These are phyloP conservation scores for Acanthaster planci DNA, from an alignment of 35 echinoderm and acorn worm species.

Conservation along the genomic window DNA sequence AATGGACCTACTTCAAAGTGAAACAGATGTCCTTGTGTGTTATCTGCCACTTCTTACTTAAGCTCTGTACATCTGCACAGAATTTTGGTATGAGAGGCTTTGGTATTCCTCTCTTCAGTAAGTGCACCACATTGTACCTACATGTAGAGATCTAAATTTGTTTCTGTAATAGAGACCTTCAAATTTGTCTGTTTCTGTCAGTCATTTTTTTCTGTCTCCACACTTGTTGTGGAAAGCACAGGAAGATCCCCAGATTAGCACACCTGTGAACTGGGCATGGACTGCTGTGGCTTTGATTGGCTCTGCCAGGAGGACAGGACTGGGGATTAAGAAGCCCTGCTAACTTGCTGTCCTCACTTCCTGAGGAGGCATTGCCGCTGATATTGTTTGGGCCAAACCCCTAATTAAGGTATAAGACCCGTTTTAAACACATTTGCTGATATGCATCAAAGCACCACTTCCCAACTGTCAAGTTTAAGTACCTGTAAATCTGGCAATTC, in stretches of 20 bases:
- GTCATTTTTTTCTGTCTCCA: not conserved
- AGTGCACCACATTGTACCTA: not conserved
- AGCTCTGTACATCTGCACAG: too few species aligned
- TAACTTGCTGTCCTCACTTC: conserved; percentile 19
- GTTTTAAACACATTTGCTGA: conserved; percentile 19
- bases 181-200: conserved; percentile 6
- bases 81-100: too few species aligned
- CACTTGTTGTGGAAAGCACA: not conserved
- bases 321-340: not conserved
- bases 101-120: not conserved
- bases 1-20: too few species aligned
- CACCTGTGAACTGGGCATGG: not conserved
- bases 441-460: not conserved
- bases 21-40: too few species aligned
- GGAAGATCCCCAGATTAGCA: not conserved
- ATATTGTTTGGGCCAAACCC: not conserved
- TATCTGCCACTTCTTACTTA: too few species aligned
- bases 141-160: not conserved
- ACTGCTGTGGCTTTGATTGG: not conserved
- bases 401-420: too few species aligned
- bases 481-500: not conserved
- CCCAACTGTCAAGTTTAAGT: conserved; percentile 12
- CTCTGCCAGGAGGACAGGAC: not conserved
- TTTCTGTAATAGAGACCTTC: not conserved
- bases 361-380: conserved; percentile 20